Evolutionary conservation across 2,888 invertebrate species (phyloP), one percentile per base, ranked within the genome.

Genomic region (Cinara cedri): DNA sequence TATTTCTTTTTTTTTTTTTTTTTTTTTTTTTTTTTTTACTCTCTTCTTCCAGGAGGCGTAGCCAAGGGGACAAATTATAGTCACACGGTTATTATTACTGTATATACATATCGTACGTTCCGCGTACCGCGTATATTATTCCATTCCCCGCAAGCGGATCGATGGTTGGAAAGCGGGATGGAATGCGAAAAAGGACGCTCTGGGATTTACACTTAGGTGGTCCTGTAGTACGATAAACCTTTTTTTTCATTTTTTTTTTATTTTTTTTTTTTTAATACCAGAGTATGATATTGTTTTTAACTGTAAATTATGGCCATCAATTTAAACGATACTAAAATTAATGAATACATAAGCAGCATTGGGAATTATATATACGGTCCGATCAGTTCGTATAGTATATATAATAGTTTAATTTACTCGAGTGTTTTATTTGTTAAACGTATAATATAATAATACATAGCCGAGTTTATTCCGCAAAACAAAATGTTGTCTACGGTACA

Each of bases 1-100:
- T 34, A 4, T 34, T 34, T 3, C 6, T 34, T 34, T 34, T 34
- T 34, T 34, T 62, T 57, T 44, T 26, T 51, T 34, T 34, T 34
- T 34, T 34, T 3, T 3, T 54, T 63, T 74, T 74, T 70, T 63
- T n/a, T n/a, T n/a, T n/a, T n/a, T n/a, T n/a, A n/a, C n/a, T n/a
- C n/a, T n/a, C n/a, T 62, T 57, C 57, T 26, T 51, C 1, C 42
- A 11, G 2, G 44, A 54, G 54, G 65, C 51, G 65, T 75, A 75
- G 63, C 44, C 75, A n/a, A 44, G 65, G 44, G 75, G 65, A 75
- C 75, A 75, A 75, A 65, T 75, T 75, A 75, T 44, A 75, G 65
- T 63, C 44, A 16, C 44, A 26, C 51, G 63, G 51, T 63, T 74
- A 74, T 74, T 72, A 63, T 74, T 51, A 74, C 74, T 74, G 51